Base-by-base conservation (phyloP, 1,140 invertebrate species). In the Latrodectus geometricus region DNA sequence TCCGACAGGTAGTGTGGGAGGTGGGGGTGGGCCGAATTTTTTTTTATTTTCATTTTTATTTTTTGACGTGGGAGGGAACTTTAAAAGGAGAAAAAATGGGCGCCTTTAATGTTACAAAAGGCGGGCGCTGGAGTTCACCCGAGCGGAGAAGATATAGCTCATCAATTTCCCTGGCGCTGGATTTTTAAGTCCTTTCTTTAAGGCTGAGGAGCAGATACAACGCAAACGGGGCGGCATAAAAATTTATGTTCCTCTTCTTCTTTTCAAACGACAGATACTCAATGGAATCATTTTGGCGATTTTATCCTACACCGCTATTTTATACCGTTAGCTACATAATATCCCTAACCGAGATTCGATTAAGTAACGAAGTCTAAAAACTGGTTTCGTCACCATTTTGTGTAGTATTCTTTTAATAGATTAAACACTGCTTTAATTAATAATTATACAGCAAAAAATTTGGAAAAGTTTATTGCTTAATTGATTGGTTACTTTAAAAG, bases 81-180 rank as follows among this genome's bases (percentile, higher is more conserved):
- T 50, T 52, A 75, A 52, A 72, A 75, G 35, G 54, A 35, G 74
- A 61, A 68, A 52, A 66, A 68, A 65, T 78, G 76, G 76, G 76
- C 65, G 65, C 68, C 78, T 80, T 80, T 80, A 82, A 74, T 84
- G 82, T 75, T 84, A 84, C 82, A 84, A 84, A 84, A 84, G 82
- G 69, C 68, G 35, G 74, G n/a, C 49, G 52, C 68, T 68, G 20
- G 65, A 65, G 21, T 35, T 54, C 74, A 61, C 52, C 82, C 72
- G 54, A 68, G 20, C 82, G 82, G 75, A 20, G 82, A 84, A 84
- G 82, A 84, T 84, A 84, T 84, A 76, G 72, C 82, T 84, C 82
- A 84, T 84, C 82, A 84, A 84, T 84, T 84, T 75, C 56, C 56
- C 49, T 61, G n/a, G 65, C 72, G 80, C 23, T 35, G 73, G 72